Conservation (phyloP, 2,888 invertebrate genomes). For the Leptogaster cylindrica region DNA sequence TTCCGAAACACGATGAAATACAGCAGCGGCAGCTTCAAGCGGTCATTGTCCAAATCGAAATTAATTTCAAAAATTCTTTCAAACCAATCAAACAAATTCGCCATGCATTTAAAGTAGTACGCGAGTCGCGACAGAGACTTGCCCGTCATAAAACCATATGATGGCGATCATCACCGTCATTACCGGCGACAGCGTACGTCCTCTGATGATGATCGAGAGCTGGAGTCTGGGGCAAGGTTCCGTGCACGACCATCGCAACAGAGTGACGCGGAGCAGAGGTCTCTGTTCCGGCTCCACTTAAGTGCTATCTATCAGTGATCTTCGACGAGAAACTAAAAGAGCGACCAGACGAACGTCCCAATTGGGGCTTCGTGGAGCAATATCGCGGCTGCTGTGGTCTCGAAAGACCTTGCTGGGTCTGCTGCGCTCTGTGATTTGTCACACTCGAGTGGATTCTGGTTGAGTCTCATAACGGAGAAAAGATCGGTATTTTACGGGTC, state of each 20-base stretch:
- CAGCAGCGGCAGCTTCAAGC: too few relatives aligned
- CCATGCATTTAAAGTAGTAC: conserved; percentile 29
- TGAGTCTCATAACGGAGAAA: conserved; percentile 26
- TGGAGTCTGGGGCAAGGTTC: conserved; percentile 29
- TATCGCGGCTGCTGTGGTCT: too few relatives aligned
- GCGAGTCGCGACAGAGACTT: not conserved
- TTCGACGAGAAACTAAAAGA: conserved; percentile 3
- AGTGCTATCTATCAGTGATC: not conserved
- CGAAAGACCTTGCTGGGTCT: conserved; percentile 30
- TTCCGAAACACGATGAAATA: too few relatives aligned
- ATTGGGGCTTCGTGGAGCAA: conserved; percentile 4
- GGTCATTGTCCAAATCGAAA: not conserved
- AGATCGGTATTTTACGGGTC: conserved; percentile 31
- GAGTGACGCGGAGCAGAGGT: conserved; percentile 18
- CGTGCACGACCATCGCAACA: conserved; percentile 28
- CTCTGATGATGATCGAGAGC: not conserved
- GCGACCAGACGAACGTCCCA: not conserved
- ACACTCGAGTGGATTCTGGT: conserved; percentile 30
- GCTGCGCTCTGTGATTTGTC: conserved; percentile 28
- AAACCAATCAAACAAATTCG: conserved; percentile 31
- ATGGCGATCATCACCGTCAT: conserved; percentile 15
- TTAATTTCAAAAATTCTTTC: conserved; percentile 24
- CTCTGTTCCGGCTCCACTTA: conserved; percentile 21
- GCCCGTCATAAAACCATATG: conserved; percentile 33
- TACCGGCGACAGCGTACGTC: not conserved